Evolutionary conservation across 2,888 invertebrate genomes (phyloP), one percentile per base, ranked within the genome.

Genomic region (Aethes cnicana): DNA sequence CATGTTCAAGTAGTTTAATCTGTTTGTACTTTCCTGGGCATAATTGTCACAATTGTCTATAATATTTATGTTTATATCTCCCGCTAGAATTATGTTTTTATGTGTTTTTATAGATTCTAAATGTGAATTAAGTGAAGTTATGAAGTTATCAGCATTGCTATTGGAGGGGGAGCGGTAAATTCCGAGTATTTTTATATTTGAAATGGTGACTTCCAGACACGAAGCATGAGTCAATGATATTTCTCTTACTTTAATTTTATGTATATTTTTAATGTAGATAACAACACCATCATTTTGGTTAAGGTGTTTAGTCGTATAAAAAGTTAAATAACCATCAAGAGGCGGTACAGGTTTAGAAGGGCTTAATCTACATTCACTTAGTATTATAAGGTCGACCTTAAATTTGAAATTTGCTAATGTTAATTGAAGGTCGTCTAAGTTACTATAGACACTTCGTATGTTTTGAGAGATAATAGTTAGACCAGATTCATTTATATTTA

Each of bases 281-380:
- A 55, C 53, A 3, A 56, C 58, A 0, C 56, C 53, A 18, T 53
- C 53, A 25, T 30, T 55, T 36, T 55, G 53, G 14, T 55, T 55
- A 1, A 44, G 3, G 14, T 53, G 36, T 30, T 18, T 42, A 9
- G 26, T 36, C 3, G 53, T 53, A n/a, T 2, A 7, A 26, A 33
- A 50, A 4, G 12, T 4, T 4, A 14, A n/a, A 20, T 53, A 53
- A 6, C 42, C 17, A 16, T 42, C n/a, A n/a, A 49, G 2, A 1
- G 11, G 6, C 1, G 47, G 53, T 2, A 53, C 6, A 0, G 43
- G 32, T 43, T 47, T 47, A 14, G 42, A 8, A 11, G 9, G 12
- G 1, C 50, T 21, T 1, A 58, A 9, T 16, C 56, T 20, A 21
- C 58, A 56, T 50, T 58, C 56, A 4, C 53, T 58, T n/a, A 56